Base-by-base conservation (phyloP, 2,888 invertebrate species). In the Macrostomum cliftonense region DNA sequence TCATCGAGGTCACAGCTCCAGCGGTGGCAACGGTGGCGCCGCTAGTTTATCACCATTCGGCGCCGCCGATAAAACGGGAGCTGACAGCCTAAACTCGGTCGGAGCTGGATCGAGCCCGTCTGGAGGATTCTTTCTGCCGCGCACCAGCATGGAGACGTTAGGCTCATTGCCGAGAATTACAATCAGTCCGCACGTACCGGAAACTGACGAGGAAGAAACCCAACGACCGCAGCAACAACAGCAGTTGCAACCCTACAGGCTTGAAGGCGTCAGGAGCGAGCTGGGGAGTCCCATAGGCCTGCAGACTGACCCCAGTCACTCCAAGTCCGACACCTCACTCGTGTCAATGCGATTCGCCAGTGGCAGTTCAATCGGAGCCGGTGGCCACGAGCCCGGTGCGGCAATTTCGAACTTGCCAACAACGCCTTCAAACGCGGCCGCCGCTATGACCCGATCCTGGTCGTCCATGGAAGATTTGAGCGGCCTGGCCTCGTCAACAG, bases 241-340 rank as follows among this genome's bases (percentile, higher is more conserved):
- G 16, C 36, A 2, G 5, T 4, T 14, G 2, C 13, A 16, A 16
- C 13, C 36, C 16, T 16, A 14, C 14, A 14, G 14, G 12, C 14
- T 19, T 16, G 19, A 21, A 11, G 14, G 16, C 14, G 14, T 28
- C 45, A 2, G 37, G 11, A 14, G 36, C 45, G 14, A 45, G 28
- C 28, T 28, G 28, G 28, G 5, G 28, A 28, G 28, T 28, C 28
- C 28, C 28, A 9, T 45, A 7, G 45, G 38, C 7, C 43, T 36
- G 17, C 14, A 4, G 16, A 19, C 20, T 2, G n/a, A 45, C 12
- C 45, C 36, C 7, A 28, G 28, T 28, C 17, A 45, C 45, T 45
- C 45, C 20, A 45, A 45, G 36, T 45, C 45, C 37, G 45, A 45
- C 45, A 45, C 45, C 5, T 45, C 45, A 4, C 36, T 45, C 13